Base-by-base conservation (phyloP, 2,888 invertebrate genomes). In the Blomia tropicalis region DNA sequence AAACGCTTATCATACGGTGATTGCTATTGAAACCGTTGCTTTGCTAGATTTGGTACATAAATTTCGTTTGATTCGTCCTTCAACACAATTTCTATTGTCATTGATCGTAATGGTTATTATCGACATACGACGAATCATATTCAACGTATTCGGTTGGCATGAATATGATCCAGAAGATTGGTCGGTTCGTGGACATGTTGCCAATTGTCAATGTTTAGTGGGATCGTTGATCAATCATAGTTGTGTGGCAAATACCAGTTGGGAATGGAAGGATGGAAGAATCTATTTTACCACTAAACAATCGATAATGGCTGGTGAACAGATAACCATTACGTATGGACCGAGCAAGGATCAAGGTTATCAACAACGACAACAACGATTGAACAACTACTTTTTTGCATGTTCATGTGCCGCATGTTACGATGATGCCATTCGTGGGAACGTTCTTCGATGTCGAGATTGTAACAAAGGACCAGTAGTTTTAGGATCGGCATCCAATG, bases 71-170 rank as follows among this genome's bases (percentile, higher is more conserved):
- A 11, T 14, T 3, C 14, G 29, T 17, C 25, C 3, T 11, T 7
- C 7, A 14, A 19, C 11, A 31, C 31, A 61, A 22, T 53, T 31
- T 23, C 27, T 61, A 11, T 17, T 61, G 22, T 17, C 11, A 5
- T 43, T 61, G 27, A 29, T 43, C 2, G 19, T 17, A 7, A 53
- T 54, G 29, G 3, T 61, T 11, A 3, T 31, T 36, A 32, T 32
- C 32, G 36, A 31, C 43, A 31, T 61, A 3, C 32, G 62, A 43
- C 56, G 62, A 25, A 41, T 36, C 14, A 25, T n/a, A 11, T 56
- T 23, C 36, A 60, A 60, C 43, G n/a, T 41, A 1, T 62, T 62
- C 27, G 56, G 62, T 41, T 56, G 36, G 29, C 51, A 47, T 14
- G 36, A 36, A 17, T 36, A 36, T 36, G 36, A n/a, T n/a, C 36